A percentile compares a stretch with the other conserved stretches of the same genome.
These are phyloP conservation scores for Halesus radiatus DNA, from an alignment of 1,140 invertebrate genomes.

Conservation along the genomic window DNA sequence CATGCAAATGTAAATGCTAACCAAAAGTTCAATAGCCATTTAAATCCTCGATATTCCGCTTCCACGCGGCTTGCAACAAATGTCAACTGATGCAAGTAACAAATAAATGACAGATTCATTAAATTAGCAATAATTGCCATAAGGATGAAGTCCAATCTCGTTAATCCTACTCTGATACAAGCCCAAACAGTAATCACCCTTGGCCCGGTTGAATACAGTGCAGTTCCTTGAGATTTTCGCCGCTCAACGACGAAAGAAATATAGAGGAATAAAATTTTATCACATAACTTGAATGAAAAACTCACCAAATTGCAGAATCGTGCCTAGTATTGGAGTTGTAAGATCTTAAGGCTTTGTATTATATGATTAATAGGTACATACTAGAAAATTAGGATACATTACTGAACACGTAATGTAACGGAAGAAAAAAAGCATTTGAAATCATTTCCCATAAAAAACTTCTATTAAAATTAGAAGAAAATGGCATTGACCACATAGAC, in stretches of 20 bases:
- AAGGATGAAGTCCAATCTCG: neutral
- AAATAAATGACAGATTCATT: neutral
- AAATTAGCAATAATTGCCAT: neutral
- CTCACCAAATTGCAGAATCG: too few relatives aligned
- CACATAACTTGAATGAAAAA: too few relatives aligned
- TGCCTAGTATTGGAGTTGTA: too few relatives aligned
- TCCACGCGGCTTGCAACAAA: neutral
- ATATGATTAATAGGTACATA: too few relatives aligned
- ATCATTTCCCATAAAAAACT: too few relatives aligned
- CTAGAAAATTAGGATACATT: too few relatives aligned
- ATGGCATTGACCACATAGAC: too few relatives aligned
- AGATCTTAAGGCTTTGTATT: too few relatives aligned
- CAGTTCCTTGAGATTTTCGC: conserved; percentile 19
- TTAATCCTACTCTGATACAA: neutral
- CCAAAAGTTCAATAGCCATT: conserved; percentile 5
- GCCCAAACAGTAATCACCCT: neutral
- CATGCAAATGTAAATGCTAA: neutral
- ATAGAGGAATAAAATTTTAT: neutral
- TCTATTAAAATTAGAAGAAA: too few relatives aligned
- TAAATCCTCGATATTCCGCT: neutral
- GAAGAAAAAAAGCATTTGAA: too few relatives aligned
- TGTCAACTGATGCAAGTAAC: neutral
- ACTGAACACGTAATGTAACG: too few relatives aligned
- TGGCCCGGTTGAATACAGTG: conserved; percentile 17
- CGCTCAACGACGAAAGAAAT: neutral